Evolutionary conservation across 2,797 vertebrate genomes (phyloP), one percentile per base, ranked within the genome.

Genomic region (Epinephelus malabaricus): DNA sequence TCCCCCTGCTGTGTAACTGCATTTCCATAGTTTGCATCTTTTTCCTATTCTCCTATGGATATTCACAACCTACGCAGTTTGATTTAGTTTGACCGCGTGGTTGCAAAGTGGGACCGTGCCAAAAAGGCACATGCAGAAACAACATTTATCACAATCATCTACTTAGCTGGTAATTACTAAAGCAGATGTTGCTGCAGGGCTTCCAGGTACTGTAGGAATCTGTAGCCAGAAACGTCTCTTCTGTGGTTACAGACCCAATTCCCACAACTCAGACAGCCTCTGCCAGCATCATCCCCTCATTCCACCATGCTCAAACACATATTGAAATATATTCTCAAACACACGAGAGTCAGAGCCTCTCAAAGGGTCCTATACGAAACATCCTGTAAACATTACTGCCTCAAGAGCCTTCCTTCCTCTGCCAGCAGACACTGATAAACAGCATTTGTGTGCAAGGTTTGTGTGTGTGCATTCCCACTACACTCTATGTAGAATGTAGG

Each of bases 311-410:
- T 85, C 53, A 67, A 70, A 84, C 83, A 87, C 91, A 93, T 93
- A 69, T 88, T 92, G 86, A 92, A 94, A 92, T 89, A 75, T 89
- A 90, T 87, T 95, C 81, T 83, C 68, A 84, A 86, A 91, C 80
- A 90, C 62, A 76, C 15, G 50, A 88, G 79, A 89, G 89, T 86
- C 51, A 73, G 89, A 81, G 75, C 63, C 30, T 79, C 80, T 87
- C 55, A 81, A 69, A 92, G 78, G 67, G 73, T 73, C 65, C 64
- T 64, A 46, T 70, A 83, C 9, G 59, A 82, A 91, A 89, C 87
- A 91, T 94, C 92, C 94, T 95, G 94, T 94, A 91, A 88, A 84
- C 87, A 80, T 91, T 82, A 73, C 69, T 54, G 73, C 64, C 63
- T 86, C 69, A 68, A 83, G 86, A 83, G 79, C 81, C 63, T 92